Conservation (phyloP, 2,797 vertebrate genomes). For the Cottoperca gobio region DNA sequence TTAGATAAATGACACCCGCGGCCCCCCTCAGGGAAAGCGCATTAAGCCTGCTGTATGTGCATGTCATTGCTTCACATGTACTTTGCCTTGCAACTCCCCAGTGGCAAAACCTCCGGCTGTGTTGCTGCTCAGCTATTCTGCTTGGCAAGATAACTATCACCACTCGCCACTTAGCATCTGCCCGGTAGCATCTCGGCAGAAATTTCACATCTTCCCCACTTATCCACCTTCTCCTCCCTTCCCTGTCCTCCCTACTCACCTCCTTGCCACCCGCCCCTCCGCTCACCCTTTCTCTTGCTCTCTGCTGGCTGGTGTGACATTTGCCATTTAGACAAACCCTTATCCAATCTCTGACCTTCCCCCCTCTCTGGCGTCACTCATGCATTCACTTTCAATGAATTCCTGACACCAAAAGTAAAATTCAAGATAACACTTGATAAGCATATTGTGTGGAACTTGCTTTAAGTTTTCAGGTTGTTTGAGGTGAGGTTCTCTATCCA, state of each 20-base stretch:
- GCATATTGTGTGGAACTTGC: conserved; percentile 1
- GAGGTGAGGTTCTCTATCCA: conserved; percentile 5
- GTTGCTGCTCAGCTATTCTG: conserved; percentile 33
- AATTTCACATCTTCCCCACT: conserved; percentile 38
- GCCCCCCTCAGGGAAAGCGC: conserved; percentile 1
- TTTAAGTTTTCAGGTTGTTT: conserved; percentile 33
- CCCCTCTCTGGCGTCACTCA: conserved; percentile 35
- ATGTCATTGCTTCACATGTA: conserved; percentile 36
- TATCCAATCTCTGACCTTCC: conserved; percentile 80
- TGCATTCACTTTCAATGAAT: conserved; percentile 36
- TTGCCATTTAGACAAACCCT: conserved; percentile 75
- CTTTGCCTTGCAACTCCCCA: conserved; percentile 26
- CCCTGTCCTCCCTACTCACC: conserved; percentile 3
- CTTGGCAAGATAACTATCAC: conserved; percentile 47
- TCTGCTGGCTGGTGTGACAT: conserved; percentile 70
- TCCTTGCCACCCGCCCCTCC: conserved; percentile 19
- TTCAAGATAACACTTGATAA: conserved; percentile 4
- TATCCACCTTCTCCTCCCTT: conserved; percentile 5
- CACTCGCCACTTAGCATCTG: conserved; percentile 58
- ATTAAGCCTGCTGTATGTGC: conserved; percentile 27
- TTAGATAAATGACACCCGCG: conserved; percentile 11
- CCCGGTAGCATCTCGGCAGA: conserved; percentile 45
- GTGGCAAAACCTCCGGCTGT: conserved; percentile 32
- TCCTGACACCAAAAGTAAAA: conserved; percentile 19
- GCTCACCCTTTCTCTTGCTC: conserved; percentile 29